phyloP scores from a whole-genome alignment of 2,113 vertebrate genomes.

The Pyxicephalus adspersus region DNA sequence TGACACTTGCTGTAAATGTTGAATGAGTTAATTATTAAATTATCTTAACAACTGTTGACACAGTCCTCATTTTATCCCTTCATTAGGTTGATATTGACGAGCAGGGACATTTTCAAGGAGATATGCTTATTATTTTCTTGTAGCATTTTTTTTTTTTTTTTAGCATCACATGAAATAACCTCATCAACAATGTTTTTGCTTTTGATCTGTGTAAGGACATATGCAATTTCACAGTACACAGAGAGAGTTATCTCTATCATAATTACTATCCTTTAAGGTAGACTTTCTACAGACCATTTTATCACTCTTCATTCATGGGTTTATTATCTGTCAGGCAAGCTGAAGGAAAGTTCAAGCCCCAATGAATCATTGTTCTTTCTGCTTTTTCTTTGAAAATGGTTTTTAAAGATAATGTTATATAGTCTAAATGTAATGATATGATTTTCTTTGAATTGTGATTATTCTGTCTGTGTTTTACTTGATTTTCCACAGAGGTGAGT shows the following conservation, averaged over 20 bases:
- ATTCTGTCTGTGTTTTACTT: slow-evolving; percentile 46
- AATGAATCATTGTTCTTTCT: slow-evolving; percentile 53
- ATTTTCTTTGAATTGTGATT: slow-evolving; percentile 55
- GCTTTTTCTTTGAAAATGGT: slow-evolving; percentile 40
- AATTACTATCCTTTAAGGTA: slow-evolving; percentile 55
- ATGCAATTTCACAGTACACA: slow-evolving; percentile 48
- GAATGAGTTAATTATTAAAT: slow-evolving; percentile 5
- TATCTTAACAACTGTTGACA: slow-evolving; percentile 1
- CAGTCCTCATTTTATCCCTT: background rate
- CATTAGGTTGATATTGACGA: slow-evolving; percentile 1
- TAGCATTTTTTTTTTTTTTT: slow-evolving; percentile 15
- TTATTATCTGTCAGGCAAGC: slow-evolving; percentile 53
- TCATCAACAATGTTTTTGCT: slow-evolving; percentile 45
- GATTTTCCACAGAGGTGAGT: slow-evolving; percentile 27
- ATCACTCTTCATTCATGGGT: slow-evolving; percentile 50
- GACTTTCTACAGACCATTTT: slow-evolving; percentile 51
- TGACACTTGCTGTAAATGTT: background rate
- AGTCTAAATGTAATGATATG: slow-evolving; percentile 53
- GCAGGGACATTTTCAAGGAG: slow-evolving; percentile 44
- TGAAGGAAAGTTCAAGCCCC: slow-evolving; percentile 52
- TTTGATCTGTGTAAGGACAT: slow-evolving; percentile 54
- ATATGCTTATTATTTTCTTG: slow-evolving; percentile 41
- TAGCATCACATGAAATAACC: slow-evolving; percentile 26
- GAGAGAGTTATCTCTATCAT: slow-evolving; percentile 50
- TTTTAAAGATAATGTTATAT: slow-evolving; percentile 53